Conservation (phyloP, 2,888 invertebrate genomes). For the Drosophila phalerata region DNA sequence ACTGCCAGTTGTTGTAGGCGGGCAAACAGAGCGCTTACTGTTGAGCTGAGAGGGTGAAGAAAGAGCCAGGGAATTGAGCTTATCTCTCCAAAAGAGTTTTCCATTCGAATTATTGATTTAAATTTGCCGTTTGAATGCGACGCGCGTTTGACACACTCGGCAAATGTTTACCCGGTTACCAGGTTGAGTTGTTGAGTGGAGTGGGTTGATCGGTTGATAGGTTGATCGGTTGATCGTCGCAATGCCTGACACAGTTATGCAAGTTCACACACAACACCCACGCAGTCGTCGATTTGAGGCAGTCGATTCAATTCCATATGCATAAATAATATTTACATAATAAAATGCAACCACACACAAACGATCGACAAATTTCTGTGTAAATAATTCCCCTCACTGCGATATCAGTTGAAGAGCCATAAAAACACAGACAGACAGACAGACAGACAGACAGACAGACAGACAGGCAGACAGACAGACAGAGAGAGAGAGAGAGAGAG, state of each 20-base stretch:
- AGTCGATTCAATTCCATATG: conserved; percentile 41
- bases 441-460: too few species aligned
- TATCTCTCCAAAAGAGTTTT: conserved; percentile 24
- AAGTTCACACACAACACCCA: conserved; percentile 75
- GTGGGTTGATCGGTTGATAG: conserved; percentile 24
- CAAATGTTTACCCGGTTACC: conserved; percentile 70
- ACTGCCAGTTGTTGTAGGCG: conserved; percentile 40
- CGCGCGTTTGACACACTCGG: conserved; percentile 78
- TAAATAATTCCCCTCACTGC: conserved; percentile 56
- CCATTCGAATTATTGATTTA: conserved; percentile 70
- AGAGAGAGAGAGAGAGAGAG: not conserved
- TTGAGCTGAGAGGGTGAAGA: not conserved
- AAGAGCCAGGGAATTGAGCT: conserved; percentile 2
- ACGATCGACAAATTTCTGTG: conserved; percentile 52
- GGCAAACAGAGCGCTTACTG: conserved; percentile 13
- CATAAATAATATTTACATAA: conserved; percentile 57
- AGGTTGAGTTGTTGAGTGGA: conserved; percentile 16
- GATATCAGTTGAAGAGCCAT: conserved; percentile 56
- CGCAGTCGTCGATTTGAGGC: conserved; percentile 57
- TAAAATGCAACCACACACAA: conserved; percentile 14
- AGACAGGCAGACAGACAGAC: too few species aligned
- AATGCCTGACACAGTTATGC: conserved; percentile 76
- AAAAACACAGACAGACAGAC: conserved; percentile 12
- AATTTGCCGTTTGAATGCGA: conserved; percentile 53
- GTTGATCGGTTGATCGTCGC: conserved; percentile 16